These are phyloP conservation scores for Mormyrus iriodes DNA, from an alignment of 2,113 vertebrate genomes.

Conservation along the genomic window DNA sequence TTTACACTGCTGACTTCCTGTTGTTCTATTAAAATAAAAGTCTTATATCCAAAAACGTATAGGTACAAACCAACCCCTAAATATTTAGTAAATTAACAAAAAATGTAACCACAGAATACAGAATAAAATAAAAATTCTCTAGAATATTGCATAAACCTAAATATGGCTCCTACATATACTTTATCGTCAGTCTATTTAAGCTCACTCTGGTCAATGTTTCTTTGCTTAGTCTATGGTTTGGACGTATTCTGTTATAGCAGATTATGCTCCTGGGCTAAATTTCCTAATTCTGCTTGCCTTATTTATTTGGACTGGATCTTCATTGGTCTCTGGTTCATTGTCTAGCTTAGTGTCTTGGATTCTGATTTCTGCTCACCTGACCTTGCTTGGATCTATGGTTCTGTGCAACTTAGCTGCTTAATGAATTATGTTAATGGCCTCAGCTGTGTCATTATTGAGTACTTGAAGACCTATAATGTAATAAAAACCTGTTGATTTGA, in stretches of 20 bases:
- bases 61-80: background rate
- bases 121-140: background rate
- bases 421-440: background rate
- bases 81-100: background rate
- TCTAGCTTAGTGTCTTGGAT: background rate
- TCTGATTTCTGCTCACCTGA: background rate
- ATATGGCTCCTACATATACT: background rate
- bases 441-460: background rate
- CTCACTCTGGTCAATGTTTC: background rate
- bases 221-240: background rate
- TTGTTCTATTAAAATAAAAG: background rate
- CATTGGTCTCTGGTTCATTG: no score
- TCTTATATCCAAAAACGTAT: background rate
- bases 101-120: background rate
- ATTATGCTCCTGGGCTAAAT: background rate
- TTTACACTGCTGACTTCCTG: background rate
- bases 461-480: background rate
- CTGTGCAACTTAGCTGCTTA: background rate
- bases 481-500: no score
- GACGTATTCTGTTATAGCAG: background rate
- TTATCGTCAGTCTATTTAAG: background rate
- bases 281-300: background rate
- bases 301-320: background rate
- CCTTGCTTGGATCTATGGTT: background rate
- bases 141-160: background rate